Base-by-base conservation (phyloP, 2,113 vertebrate species). In the Lichenostomus cassidix region DNA sequence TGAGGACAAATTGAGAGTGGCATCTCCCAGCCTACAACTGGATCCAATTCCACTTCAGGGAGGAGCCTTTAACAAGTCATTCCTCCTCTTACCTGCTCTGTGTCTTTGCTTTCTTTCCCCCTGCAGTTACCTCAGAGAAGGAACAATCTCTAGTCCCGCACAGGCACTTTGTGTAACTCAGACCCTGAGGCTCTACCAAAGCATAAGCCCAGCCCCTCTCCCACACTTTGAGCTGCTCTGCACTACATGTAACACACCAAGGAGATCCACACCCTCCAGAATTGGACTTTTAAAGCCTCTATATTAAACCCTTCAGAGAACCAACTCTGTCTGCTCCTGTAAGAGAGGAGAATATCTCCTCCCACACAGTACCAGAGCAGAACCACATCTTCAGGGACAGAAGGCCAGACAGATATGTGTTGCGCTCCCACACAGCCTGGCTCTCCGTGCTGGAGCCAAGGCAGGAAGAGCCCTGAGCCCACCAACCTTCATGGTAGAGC, bases 401-500 rank as follows among this genome's bases (percentile, higher is more conserved):
- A 50, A 33, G 37, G 44, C 80, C 77, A 74, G 87, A 89, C 69
- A 87, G 53, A 60, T 49, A 64, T 1, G 35, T 75, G 69, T 11
- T 21, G 23, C 25, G 64, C 64, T 75, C 81, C 83, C 87, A 74
- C 83, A 47, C 13, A 25, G 6, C 8, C 52, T 2, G 3, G 33
- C 42, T 88, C 58, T 33, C 53, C 0, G 2, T 19, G 39, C 70
- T 24, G 35, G 10, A 84, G 69, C 60, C 47, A 41, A 84, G 83
- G 44, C 73, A 96, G 53, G 33, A 15, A 27, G 42, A 79, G 39
- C 29, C 41, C 21, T 3, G 47, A 77, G 75, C 50, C 60, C 74
- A 71, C 64, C 7, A 83, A 99, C 99, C 99, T 98, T 98, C 95
- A 42, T 99, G 99, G 97, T 99, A 99, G 78, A 99, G 99, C 0